Percentiles rank a stretch among this genome's conserved stretches.
Evolutionary conservation across 2,797 vertebrate species (phyloP).

Genomic region (Melanogrammus aeglefinus): DNA sequence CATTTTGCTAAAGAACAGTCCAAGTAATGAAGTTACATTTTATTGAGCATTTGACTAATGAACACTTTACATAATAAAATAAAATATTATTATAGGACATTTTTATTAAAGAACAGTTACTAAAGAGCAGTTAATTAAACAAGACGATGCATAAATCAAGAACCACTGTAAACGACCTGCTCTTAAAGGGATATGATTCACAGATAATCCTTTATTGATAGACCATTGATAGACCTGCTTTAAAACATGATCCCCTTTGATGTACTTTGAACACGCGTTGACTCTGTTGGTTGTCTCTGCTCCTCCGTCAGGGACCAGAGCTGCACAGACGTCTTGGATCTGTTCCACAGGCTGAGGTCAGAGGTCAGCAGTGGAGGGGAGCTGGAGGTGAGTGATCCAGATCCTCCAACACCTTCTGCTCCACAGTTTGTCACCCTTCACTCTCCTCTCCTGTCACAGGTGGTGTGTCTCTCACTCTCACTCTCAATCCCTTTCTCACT

Average conservation of each 20-base stretch:
- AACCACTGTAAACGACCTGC: background rate
- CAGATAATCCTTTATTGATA: background rate
- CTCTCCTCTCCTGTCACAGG: no score
- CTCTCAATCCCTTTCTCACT: no score
- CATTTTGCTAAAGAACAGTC: no score
- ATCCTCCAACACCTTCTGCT: constrained; percentile 14
- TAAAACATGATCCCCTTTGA: background rate
- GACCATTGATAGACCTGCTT: background rate
- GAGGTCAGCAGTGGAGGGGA: constrained; percentile 87
- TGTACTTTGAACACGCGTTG: background rate
- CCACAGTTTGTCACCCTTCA: no score
- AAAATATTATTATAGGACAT: no score
- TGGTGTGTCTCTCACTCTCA: no score
- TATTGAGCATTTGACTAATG: no score
- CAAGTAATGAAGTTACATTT: no score
- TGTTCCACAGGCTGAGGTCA: constrained; percentile 85
- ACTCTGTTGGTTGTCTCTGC: background rate
- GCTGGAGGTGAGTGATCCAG: constrained; percentile 70
- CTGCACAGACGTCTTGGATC: constrained; percentile 88
- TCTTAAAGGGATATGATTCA: background rate
- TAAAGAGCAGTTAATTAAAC: no score
- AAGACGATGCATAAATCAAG: background rate
- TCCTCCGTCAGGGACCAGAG: constrained; percentile 84
- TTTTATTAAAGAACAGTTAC: no score
- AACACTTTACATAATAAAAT: no score